Evolutionary conservation across 1,140 invertebrate species (phyloP), one percentile per base, ranked within the genome.

Genomic region (Drosophila tsacasi): DNA sequence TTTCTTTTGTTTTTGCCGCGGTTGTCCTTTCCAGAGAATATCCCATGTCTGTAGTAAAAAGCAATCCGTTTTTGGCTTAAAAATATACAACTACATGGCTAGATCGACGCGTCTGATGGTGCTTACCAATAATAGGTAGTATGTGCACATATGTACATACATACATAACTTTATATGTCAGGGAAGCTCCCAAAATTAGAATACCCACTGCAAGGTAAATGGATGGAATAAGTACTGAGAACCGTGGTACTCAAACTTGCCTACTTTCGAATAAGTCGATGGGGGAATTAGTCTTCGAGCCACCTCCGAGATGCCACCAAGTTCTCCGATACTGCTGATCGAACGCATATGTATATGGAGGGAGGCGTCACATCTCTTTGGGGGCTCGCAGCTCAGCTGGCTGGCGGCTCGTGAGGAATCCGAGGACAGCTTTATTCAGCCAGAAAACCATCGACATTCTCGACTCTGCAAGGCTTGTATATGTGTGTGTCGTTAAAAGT

Each of bases 401-500:
- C 12, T 57, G 17, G 54, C 15, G n/a, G 21, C 37, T 57, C 35
- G 35, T 25, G 55, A 30, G 60, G 47, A 32, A 54, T 25, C 21
- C 35, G 54, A 57, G 15, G 23, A 19, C 40, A 23, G 25, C 23
- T 23, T 30, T 61, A 42, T 32, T 30, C 19, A 17, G 35, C 39
- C 12, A 32, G 40, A 65, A 65, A 23, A 25, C 39, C 39, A 44
- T 62, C 40, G 23, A 64, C 30, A 30, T 44, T 63, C 30, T 47
- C 19, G 30, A 67, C 23, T 64, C 59, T 27, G 30, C 21, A 13
- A 39, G 54, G 21, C 54, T 21, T 21, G 27, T 42, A 21, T 46
- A 21, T 42, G 63, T 42, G 54, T 62, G 27, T 46, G 9, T 35
- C 6, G 10, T 32, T 37, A 17, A 23, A 37, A 23, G 35, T 25